Base-by-base conservation (phyloP, 2,888 invertebrate genomes). In the Zootermopsis nevadensis region DNA sequence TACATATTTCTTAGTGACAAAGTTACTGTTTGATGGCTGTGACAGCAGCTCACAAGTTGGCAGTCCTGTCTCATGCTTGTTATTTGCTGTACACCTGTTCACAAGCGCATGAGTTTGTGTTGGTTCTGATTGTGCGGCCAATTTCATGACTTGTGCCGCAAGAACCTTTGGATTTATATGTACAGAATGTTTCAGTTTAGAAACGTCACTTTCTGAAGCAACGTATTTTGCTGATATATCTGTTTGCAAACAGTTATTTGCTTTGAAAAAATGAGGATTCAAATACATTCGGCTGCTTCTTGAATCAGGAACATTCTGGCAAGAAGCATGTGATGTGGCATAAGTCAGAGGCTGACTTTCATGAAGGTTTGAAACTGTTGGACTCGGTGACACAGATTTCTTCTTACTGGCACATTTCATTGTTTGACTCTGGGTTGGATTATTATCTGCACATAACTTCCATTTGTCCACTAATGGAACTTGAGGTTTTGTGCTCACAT, bases 151-250 rank as follows among this genome's bases (percentile, higher is more conserved):
- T 31, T 81, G 83, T 27, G 15, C 48, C 19, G 81, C 77, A 69
- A 76, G 66, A 38, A 81, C 81, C 81, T 81, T 83, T 55, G 83
- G 83, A 48, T 83, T 83, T 24, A 83, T 77, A 42, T 81, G 80
- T 8, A 83, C 81, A 35, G 67, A 81, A 76, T 55, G 55, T 67
- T 83, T 81, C n/a, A 38, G 27, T 42, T 69, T 77, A 27, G 74
- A 4, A 74, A 24, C 15, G n/a, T 35, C 19, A 53, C 8, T 77
- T 53, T 24, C 60, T 48, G 48, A 15, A 48, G 33, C 24, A 33
- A 22, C 22, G 33, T n/a, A 24, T 55, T 77, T 31, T 22, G 27
- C 27, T 30, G 55, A 31, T 42, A 35, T 8, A 60, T 35, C 10
- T 33, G 35, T 27, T 38, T 60, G 4, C 66, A 66, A 15, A 15